A percentile compares a stretch with the other conserved stretches of the same genome.
Conservation (phyloP, 2,888 invertebrate genomes). For the Cheilosia vulpina region DNA sequence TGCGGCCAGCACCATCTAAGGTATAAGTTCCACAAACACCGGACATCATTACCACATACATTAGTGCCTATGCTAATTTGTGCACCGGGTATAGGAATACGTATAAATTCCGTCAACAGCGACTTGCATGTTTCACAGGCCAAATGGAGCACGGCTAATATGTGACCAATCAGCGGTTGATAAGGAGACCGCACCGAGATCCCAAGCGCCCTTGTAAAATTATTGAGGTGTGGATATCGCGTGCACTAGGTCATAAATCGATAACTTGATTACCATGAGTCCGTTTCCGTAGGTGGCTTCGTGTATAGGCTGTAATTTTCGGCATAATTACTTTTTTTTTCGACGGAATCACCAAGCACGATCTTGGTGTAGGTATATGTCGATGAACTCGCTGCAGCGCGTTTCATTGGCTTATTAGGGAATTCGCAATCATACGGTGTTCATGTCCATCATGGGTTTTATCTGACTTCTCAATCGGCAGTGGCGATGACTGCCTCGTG, state of each 20-base stretch:
- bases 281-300: slow-evolving; percentile 1
- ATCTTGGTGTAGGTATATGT: neutral
- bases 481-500: too few relatives aligned
- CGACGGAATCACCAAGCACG: neutral
- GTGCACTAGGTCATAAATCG: neutral
- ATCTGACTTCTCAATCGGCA: too few relatives aligned
- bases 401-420: too few relatives aligned
- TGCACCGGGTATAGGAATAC: too few relatives aligned
- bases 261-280: slow-evolving; percentile 1
- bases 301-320: slow-evolving; percentile 3
- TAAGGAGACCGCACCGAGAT: neutral
- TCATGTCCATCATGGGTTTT: too few relatives aligned
- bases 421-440: too few relatives aligned
- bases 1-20: too few relatives aligned
- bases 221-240: slow-evolving; percentile 5
- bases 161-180: slow-evolving; percentile 3
- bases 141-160: neutral
- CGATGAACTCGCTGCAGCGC: too few relatives aligned
- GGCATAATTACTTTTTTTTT: neutral
- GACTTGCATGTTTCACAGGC: neutral
- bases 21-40: too few relatives aligned
- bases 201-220: neutral
- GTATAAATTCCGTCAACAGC: too few relatives aligned
- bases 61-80: too few relatives aligned
- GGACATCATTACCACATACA: too few relatives aligned